These are phyloP conservation scores for Athrips mouffetella DNA, from an alignment of 2,888 invertebrate genomes.

Conservation along the genomic window DNA sequence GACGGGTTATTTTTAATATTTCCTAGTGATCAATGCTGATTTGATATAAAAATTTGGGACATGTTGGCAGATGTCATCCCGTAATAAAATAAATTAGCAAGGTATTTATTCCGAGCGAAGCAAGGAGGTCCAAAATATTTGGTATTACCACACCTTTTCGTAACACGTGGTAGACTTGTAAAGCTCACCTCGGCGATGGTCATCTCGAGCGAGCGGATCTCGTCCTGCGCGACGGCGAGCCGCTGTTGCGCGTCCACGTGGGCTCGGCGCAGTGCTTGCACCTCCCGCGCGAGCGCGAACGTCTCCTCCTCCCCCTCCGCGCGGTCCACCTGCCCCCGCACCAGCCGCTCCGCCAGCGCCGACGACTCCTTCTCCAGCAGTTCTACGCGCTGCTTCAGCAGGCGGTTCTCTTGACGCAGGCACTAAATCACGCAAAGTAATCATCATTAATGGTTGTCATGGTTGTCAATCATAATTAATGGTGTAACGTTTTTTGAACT, in stretches of 20 bases:
- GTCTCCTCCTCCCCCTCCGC: conserved; percentile 97
- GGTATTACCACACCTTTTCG: too few species aligned
- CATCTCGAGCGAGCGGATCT: conserved; percentile 89
- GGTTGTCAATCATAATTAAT: too few species aligned
- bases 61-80: too few species aligned
- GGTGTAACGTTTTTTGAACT: too few species aligned
- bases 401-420: conserved; percentile 95
- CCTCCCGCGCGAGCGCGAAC: conserved; percentile 89
- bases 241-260: conserved; percentile 93
- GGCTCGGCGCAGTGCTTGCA: conserved; percentile 91
- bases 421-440: too few species aligned
- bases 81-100: too few species aligned
- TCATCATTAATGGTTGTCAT: too few species aligned
- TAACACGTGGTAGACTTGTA: background rate
- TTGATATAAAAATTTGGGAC: too few species aligned
- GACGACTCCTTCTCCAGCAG: conserved; percentile 96
- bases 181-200: conserved; percentile 76
- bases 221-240: conserved; percentile 93
- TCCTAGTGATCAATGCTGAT: too few species aligned
- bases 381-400: conserved; percentile 96
- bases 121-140: too few species aligned
- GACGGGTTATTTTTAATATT: too few species aligned
- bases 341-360: conserved; percentile 94
- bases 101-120: too few species aligned
- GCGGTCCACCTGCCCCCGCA: conserved; percentile 94